Evolutionary conservation across 2,888 invertebrate species (phyloP).

Genomic region (Parnassius glacialis): DNA sequence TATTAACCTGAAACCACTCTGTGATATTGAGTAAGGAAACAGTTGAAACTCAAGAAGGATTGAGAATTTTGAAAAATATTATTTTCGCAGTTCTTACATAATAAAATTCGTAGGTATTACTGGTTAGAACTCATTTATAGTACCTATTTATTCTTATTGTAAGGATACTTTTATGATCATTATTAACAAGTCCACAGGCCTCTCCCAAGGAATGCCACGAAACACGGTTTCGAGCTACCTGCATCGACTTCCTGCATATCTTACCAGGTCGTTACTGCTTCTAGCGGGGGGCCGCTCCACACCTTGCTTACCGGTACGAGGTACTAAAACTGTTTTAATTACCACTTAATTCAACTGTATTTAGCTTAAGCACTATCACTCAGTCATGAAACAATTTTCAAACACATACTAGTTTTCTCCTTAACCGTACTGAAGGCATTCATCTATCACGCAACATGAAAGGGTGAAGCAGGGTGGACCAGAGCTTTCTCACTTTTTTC

Average conservation of each 20-base stretch:
- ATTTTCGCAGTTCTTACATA: not conserved
- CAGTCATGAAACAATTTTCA: not conserved
- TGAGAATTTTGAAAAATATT: not conserved
- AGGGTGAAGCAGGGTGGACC: slow-evolving; percentile 70
- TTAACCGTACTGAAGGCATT: slow-evolving; percentile 51
- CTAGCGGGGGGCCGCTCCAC: too few relatives aligned
- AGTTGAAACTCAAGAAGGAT: not conserved
- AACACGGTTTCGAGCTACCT: too few relatives aligned
- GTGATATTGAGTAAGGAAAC: slow-evolving; percentile 19
- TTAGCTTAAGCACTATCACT: not conserved
- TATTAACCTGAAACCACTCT: slow-evolving; percentile 5
- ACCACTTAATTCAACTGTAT: not conserved
- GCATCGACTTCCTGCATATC: too few relatives aligned
- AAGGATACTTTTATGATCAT: too few relatives aligned
- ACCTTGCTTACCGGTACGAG: too few relatives aligned
- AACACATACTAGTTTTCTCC: slow-evolving; percentile 43
- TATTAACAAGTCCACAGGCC: too few relatives aligned
- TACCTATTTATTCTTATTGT: slow-evolving; percentile 26
- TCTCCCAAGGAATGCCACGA: too few relatives aligned
- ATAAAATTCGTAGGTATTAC: not conserved
- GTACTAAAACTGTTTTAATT: too few relatives aligned
- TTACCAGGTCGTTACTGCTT: too few relatives aligned
- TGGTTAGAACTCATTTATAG: slow-evolving; percentile 9
- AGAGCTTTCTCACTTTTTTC: slow-evolving; percentile 71
- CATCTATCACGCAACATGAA: slow-evolving; percentile 74